These are phyloP conservation scores for Sander vitreus DNA, from an alignment of 2,113 vertebrate genomes.

Conservation along the genomic window DNA sequence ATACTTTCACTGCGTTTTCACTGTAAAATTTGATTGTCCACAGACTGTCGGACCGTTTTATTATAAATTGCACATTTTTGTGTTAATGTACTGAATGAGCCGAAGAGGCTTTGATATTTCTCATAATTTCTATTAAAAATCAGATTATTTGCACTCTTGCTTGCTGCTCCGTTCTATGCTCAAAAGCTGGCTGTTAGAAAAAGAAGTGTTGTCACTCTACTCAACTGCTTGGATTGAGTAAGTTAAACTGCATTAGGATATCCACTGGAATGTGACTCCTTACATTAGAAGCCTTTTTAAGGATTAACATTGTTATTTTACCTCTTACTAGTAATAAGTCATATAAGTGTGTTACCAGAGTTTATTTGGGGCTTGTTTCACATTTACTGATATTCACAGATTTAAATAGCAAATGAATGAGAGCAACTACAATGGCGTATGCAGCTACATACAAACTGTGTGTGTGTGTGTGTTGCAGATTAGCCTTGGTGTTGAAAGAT, in stretches of 20 bases:
- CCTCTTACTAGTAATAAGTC: not conserved
- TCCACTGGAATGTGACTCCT: not conserved
- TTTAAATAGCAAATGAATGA: slow-evolving; percentile 56
- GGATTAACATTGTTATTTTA: slow-evolving; percentile 17
- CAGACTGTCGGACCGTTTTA: slow-evolving; percentile 8
- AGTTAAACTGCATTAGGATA: slow-evolving; percentile 14
- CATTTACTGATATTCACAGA: slow-evolving; percentile 10
- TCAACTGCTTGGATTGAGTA: not conserved
- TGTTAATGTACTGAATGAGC: slow-evolving; percentile 21
- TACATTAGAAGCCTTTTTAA: slow-evolving; percentile 10
- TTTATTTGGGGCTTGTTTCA: not conserved
- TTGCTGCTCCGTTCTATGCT: not conserved
- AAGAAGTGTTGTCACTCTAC: not conserved
- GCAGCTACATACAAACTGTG: slow-evolving; percentile 21
- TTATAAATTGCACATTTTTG: slow-evolving; percentile 29
- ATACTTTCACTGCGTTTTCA: slow-evolving; percentile 13
- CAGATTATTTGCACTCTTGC: slow-evolving; percentile 17
- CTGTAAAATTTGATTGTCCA: slow-evolving; percentile 24
- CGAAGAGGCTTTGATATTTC: slow-evolving; percentile 2
- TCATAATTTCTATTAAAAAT: slow-evolving; percentile 11
- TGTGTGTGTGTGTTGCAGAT: slow-evolving; percentile 54
- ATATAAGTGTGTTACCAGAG: not conserved
- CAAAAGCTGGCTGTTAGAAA: slow-evolving; percentile 1
- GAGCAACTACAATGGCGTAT: slow-evolving; percentile 6
- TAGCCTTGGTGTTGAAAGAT: slow-evolving; percentile 65